phyloP scores from a whole-genome alignment of 2,888 invertebrate species.

The Himalopsyche tibetana region DNA sequence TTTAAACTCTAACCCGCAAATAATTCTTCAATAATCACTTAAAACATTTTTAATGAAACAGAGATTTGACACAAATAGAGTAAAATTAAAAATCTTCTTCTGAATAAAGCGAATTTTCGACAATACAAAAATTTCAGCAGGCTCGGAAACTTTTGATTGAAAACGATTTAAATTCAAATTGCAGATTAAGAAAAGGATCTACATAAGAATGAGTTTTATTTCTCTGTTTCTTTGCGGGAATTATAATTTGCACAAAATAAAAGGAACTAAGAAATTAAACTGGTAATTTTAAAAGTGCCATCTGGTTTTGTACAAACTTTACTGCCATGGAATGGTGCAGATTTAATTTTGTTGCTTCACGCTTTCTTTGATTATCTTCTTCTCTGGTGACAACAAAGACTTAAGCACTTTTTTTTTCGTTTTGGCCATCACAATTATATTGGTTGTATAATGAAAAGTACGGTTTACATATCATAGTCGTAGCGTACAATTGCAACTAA shows the following conservation, averaged over 20 bases:
- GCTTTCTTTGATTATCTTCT: too few relatives aligned
- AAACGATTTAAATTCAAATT: slow-evolving; percentile 58
- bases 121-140: slow-evolving; percentile 51
- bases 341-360: slow-evolving; percentile 3
- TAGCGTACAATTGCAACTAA: too few relatives aligned
- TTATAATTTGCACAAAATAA: slow-evolving; percentile 27
- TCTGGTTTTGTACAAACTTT: slow-evolving; percentile 5
- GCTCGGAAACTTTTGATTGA: slow-evolving; percentile 59
- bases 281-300: slow-evolving; percentile 11
- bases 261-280: slow-evolving; percentile 18
- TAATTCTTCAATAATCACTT: not conserved
- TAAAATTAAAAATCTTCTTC: not conserved
- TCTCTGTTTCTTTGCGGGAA: slow-evolving; percentile 17
- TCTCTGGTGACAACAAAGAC: too few relatives aligned
- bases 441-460: too few relatives aligned
- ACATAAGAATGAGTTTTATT: slow-evolving; percentile 26
- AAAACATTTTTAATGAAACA: not conserved
- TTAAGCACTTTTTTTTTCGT: too few relatives aligned
- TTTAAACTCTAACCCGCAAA: too few relatives aligned
- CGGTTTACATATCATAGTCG: too few relatives aligned
- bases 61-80: not conserved
- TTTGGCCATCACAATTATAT: too few relatives aligned
- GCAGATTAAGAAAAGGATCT: slow-evolving; percentile 55
- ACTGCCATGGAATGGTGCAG: not conserved
- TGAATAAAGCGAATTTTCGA: not conserved